Base-by-base conservation (phyloP, 2,113 vertebrate genomes). In the Holacanthus passer region DNA sequence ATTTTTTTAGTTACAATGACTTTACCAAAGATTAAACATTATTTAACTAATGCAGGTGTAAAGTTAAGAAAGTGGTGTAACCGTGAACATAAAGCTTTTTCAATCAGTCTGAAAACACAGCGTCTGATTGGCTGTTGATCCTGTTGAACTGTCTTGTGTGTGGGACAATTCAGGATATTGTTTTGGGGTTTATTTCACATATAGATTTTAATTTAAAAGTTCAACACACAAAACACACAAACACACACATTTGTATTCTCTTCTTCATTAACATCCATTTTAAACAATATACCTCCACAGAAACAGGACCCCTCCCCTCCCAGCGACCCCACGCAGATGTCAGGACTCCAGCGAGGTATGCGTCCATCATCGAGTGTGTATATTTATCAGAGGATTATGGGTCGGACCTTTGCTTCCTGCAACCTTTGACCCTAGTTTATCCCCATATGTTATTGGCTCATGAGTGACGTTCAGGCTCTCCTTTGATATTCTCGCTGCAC, bases 321-420 rank as follows among this genome's bases (percentile, higher is more conserved):
- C 31, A 17, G 7, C 66, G 41, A 41, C 16, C 41, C 29, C 39
- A 13, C 2, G 13, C 80, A 19, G 50, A 81, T 27, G 73, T 77
- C 73, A 69, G 48, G 53, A 63, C 14, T n/a, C 4, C 2, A 2
- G 8, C 24, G 60, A 78, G 59, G 67, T 37, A 47, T 37, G 31
- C 22, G 11, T 89, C 91, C 73, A 6, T 87, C 87, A 81, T 84
- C 83, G 6, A 24, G 52, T 55, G 70, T 86, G 77, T 86, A 73
- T 90, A 72, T 86, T 87, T 83, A 87, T 77, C 62, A 74, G 47
- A 73, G 71, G 86, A 90, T 90, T 87, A 87, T 31, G 27, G n/a
- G 74, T 63, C 22, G 29, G 63, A 83, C 0, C 31, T 62, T 53
- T 41, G 86, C 84, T 74, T 85, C 82, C 83, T 82, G 79, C 7